phyloP scores from a whole-genome alignment of 2,888 invertebrate species.

The Steinernema carpocapsae region DNA sequence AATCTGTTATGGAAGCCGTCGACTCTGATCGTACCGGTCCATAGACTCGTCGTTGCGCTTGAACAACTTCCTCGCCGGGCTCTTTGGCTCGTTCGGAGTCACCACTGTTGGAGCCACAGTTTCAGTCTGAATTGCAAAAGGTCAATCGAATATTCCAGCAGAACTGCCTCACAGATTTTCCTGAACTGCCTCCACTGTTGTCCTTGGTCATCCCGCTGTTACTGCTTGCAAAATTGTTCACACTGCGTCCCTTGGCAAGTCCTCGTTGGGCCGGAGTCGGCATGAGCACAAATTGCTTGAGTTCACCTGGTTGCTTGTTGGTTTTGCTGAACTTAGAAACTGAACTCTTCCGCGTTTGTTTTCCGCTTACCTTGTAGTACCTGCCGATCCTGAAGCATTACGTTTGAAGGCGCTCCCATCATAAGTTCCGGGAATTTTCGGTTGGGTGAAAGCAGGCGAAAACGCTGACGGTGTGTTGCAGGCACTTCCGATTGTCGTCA shows the following conservation, averaged over 20 bases:
- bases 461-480: constrained; percentile 1
- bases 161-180: no score
- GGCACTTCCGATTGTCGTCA: constrained; percentile 25
- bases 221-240: background rate
- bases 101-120: no score
- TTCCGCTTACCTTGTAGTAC: background rate
- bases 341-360: background rate
- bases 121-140: no score
- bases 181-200: background rate
- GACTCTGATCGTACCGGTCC: constrained; percentile 77
- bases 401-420: constrained; percentile 7
- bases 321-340: constrained; percentile 1
- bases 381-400: background rate
- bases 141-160: no score
- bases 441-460: constrained; percentile 15
- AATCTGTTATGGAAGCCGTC: background rate
- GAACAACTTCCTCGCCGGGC: constrained; percentile 53
- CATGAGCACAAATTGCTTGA: constrained; percentile 78
- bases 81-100: constrained; percentile 36
- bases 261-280: constrained; percentile 93
- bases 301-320: background rate
- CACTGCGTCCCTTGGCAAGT: constrained; percentile 45
- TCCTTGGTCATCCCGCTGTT: background rate
- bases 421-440: constrained; percentile 14
- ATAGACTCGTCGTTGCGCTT: constrained; percentile 80